A percentile compares a stretch with the other conserved stretches of the same genome.
These are phyloP conservation scores for Psophia crepitans DNA, from an alignment of 2,113 vertebrate species.

Conservation along the genomic window DNA sequence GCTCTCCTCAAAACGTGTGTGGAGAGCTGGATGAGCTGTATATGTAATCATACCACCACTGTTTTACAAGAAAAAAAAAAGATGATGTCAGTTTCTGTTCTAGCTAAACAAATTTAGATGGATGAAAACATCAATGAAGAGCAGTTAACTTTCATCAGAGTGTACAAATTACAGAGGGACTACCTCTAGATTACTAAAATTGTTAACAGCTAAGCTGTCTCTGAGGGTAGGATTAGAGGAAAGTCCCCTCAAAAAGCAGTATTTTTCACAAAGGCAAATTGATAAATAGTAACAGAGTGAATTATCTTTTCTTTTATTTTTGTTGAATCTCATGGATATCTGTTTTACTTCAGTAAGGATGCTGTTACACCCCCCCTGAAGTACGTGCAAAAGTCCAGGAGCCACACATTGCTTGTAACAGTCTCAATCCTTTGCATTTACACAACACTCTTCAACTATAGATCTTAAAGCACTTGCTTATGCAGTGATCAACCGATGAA, in stretches of 20 bases:
- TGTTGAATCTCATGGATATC: background rate
- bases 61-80: background rate
- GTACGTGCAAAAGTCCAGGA: accelerated
- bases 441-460: background rate
- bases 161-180: background rate
- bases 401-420: background rate
- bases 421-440: background rate
- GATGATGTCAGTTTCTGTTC: background rate
- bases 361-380: background rate
- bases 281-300: background rate
- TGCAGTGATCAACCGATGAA: background rate
- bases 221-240: background rate
- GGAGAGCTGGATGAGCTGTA: background rate
- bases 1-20: background rate
- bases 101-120: background rate
- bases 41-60: background rate
- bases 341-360: background rate
- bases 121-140: background rate
- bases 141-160: background rate
- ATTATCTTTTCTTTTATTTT: background rate
- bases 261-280: background rate
- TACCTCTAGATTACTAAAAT: background rate
- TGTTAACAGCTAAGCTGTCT: background rate
- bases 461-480: background rate
- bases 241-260: background rate